Base-by-base conservation (phyloP, 2,113 vertebrate genomes). In the Tinamus guttatus region DNA sequence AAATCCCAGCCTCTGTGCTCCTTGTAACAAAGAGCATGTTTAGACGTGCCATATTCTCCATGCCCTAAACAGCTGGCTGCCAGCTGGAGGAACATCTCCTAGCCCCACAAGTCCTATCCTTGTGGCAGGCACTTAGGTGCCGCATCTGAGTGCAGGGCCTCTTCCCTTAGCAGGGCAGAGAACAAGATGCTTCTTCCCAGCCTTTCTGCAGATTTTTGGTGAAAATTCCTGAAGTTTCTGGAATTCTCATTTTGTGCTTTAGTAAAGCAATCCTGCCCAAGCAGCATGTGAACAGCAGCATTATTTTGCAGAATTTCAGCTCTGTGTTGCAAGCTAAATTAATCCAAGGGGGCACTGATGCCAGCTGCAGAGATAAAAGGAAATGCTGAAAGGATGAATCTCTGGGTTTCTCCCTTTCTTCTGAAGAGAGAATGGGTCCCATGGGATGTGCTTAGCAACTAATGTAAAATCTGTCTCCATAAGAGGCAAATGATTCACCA, bases 261-360 rank as follows among this genome's bases (percentile, higher is more conserved):
- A 76, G 32, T 7, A 7, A 27, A 76, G 63, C 51, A 28, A 5
- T 11, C 1, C 0, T 9, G 36, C 3, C 40, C 27, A 14, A 40
- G 30, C 5, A 67, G 62, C 51, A 12, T 3, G 51, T 0, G 17
- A 51, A 8, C 59, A 12, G 56, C 80, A 38, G 49, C 3, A 19
- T 4, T 20, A 38, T 62, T 70, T 82, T 73, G 67, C 13, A 19
- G 87, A 67, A 15, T 45, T 56, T 49, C 65, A 58, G 59, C 64
- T 24, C 54, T 22, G 36, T 45, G 71, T 1, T 71, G 80, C 87
- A 19, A 68, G 77, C 25, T 7, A 15, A 28, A 40, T 12, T 58
- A 25, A 11, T 4, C 85, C 3, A 69, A 0, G 0, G 3, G 59
- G 34, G 19, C 60, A 41, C 21, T 8, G 63, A 22, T 2, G 1